A percentile compares a stretch with the other conserved stretches of the same genome.
These are phyloP conservation scores for Mionectes olivaceus DNA, from an alignment of 2,797 vertebrate genomes.

Conservation along the genomic window DNA sequence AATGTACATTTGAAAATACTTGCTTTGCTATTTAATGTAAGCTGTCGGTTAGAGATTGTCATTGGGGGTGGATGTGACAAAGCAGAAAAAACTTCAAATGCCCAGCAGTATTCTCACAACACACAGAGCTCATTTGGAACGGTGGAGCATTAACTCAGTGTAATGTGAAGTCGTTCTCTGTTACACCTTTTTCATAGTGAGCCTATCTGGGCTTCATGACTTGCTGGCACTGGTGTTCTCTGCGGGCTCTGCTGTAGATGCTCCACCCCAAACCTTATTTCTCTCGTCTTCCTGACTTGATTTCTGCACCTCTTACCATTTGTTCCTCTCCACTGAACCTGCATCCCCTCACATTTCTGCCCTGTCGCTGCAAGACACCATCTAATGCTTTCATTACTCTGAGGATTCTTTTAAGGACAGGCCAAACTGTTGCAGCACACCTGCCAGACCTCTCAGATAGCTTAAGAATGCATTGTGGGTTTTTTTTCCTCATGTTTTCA, in stretches of 20 bases:
- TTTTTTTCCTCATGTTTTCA: background rate
- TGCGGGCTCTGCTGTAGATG: background rate
- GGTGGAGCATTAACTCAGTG: background rate
- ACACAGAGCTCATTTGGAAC: background rate
- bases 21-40: background rate
- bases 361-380: rapidly evolving
- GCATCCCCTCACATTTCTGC: background rate
- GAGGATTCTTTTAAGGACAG: background rate
- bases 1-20: background rate
- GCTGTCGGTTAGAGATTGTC: background rate
- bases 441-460: background rate
- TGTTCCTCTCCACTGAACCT: background rate
- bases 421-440: background rate
- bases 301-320: background rate
- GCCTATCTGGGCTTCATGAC: background rate
- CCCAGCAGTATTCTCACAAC: background rate
- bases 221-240: background rate
- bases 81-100: background rate
- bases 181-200: rapidly evolving
- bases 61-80: background rate
- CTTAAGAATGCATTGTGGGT: background rate
- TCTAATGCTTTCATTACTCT: background rate
- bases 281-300: background rate
- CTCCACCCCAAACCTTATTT: background rate
- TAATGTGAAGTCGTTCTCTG: background rate